Evolutionary conservation across 1,140 invertebrate genomes (phyloP).

Genomic region (Pseudomyrmex pallidus): DNA sequence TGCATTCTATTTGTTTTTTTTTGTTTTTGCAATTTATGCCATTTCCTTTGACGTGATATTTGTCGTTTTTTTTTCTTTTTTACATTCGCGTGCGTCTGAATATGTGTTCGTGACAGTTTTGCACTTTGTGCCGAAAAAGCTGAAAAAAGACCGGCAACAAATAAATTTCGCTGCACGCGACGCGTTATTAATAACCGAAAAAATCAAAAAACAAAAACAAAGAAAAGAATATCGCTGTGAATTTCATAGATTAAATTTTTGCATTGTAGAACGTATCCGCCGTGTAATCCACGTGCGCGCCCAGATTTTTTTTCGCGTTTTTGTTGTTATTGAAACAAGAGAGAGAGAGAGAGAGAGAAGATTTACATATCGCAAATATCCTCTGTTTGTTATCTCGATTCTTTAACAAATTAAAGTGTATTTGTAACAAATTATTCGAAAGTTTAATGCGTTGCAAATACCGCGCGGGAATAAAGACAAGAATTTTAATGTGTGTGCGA

Average conservation of each 20-base stretch:
- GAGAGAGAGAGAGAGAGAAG: too few species aligned
- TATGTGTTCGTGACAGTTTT: constrained; percentile 41
- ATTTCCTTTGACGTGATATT: constrained; percentile 38
- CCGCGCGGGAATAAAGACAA: too few species aligned
- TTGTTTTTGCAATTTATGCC: constrained; percentile 38
- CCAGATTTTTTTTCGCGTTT: background rate
- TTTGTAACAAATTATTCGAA: too few species aligned
- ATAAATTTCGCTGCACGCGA: constrained; percentile 25
- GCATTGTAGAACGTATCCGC: constrained; percentile 15
- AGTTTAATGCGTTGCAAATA: too few species aligned
- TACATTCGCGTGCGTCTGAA: constrained; percentile 8
- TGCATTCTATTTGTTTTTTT: constrained; percentile 13
- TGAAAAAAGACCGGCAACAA: constrained; percentile 15
- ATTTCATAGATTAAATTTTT: constrained; percentile 37
- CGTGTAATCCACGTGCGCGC: background rate
- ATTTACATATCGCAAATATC: constrained; percentile 1
- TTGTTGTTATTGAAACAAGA: too few species aligned
- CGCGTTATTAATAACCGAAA: constrained; percentile 34
- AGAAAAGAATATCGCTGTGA: constrained; percentile 8
- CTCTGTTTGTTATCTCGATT: background rate
- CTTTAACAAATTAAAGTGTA: too few species aligned
- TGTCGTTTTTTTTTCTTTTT: constrained; percentile 42
- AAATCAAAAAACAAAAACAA: background rate
- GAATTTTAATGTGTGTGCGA: background rate
- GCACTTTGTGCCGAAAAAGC: constrained; percentile 9